Evolutionary conservation across 2,888 invertebrate genomes (phyloP).

Genomic region (Scaptomyza tumidula): DNA sequence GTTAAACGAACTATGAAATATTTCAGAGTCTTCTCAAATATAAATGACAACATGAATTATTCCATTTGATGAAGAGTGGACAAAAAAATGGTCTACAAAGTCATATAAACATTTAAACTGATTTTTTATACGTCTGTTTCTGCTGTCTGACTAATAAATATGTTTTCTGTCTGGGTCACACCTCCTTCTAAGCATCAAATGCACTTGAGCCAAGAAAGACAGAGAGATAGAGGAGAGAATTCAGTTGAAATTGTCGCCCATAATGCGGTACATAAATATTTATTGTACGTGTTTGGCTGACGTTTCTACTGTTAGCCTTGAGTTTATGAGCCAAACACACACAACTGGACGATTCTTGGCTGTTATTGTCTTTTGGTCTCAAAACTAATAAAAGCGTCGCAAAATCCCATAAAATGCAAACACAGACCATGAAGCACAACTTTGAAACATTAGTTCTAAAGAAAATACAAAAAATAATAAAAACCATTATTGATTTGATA

Average conservation of each 20-base stretch:
- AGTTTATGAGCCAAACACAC: slow-evolving; percentile 30
- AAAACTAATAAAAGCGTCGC: slow-evolving; percentile 47
- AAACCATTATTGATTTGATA: slow-evolving; percentile 40
- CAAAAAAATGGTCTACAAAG: too few species aligned
- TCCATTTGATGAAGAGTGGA: neutral
- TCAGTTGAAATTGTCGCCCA: slow-evolving; percentile 37
- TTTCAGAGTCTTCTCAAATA: too few species aligned
- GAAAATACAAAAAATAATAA: slow-evolving; percentile 23
- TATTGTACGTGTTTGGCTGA: slow-evolving; percentile 56
- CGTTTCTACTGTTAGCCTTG: slow-evolving; percentile 32
- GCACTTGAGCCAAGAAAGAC: slow-evolving; percentile 39
- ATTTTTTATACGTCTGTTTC: slow-evolving; percentile 25
- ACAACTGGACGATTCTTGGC: slow-evolving; percentile 20
- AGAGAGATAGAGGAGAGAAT: slow-evolving; percentile 1
- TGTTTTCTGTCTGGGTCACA: slow-evolving; percentile 14
- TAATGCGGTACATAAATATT: slow-evolving; percentile 66
- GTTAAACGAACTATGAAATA: neutral
- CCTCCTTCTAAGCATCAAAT: slow-evolving; percentile 13
- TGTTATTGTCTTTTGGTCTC: slow-evolving; percentile 27
- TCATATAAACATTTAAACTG: slow-evolving; percentile 6
- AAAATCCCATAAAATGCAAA: slow-evolving; percentile 27
- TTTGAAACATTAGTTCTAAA: slow-evolving; percentile 7
- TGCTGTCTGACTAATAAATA: slow-evolving; percentile 38
- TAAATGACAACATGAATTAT: too few species aligned
- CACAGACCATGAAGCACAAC: neutral